These are phyloP conservation scores for Carettochelys insculpta DNA, from an alignment of 2,113 vertebrate species.

Conservation along the genomic window DNA sequence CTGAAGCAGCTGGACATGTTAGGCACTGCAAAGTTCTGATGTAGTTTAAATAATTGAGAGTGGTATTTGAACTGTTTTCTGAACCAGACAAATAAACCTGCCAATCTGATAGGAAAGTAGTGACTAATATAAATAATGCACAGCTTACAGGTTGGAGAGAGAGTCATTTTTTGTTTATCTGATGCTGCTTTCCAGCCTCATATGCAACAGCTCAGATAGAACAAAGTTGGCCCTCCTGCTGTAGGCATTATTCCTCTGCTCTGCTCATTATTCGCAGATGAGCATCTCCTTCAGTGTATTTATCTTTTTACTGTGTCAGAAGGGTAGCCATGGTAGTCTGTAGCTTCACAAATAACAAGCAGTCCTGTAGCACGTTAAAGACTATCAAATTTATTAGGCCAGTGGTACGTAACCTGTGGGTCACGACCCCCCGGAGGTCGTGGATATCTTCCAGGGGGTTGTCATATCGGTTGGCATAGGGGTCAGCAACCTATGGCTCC, in stretches of 20 bases:
- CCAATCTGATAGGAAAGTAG: not conserved
- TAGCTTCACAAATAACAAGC: too few species aligned
- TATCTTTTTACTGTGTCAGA: too few species aligned
- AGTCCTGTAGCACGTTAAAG: too few species aligned
- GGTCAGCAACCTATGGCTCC: too few species aligned
- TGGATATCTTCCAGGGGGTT: too few species aligned
- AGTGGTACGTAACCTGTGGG: too few species aligned
- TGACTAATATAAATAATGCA: not conserved
- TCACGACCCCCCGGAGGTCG: too few species aligned
- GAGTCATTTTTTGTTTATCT: not conserved
- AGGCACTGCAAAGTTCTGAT: slow-evolving; percentile 1
- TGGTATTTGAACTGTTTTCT: not conserved
- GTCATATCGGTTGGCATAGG: too few species aligned
- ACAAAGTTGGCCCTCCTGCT: not conserved
- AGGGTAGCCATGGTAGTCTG: too few species aligned
- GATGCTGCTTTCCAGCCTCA: not conserved
- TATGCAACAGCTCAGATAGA: not conserved
- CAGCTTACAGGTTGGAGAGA: not conserved
- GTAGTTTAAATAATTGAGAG: not conserved
- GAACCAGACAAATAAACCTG: not conserved
- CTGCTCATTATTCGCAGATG: not conserved
- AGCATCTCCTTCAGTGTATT: not conserved
- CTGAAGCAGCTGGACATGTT: not conserved
- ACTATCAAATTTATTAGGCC: too few species aligned
- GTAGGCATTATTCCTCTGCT: not conserved